A percentile compares a stretch with the other conserved stretches of the same genome.
These are phyloP conservation scores for Drosophila eohydei DNA, from an alignment of 2,888 invertebrate genomes.

Conservation along the genomic window DNA sequence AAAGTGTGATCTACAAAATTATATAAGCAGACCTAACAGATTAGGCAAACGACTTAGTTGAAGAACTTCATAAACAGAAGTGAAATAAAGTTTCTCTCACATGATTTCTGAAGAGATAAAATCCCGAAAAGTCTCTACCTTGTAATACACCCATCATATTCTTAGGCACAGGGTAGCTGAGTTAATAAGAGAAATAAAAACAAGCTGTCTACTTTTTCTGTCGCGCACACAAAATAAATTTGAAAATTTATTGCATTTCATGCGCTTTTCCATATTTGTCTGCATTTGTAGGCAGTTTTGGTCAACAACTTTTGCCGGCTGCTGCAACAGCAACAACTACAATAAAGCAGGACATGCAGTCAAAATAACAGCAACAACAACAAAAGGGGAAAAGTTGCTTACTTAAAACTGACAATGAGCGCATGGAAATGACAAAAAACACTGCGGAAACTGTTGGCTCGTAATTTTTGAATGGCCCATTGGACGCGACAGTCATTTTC, in stretches of 20 bases:
- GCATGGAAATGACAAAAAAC: conserved; percentile 79
- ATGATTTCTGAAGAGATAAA: neutral
- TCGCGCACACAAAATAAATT: conserved; percentile 67
- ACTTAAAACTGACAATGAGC: conserved; percentile 79
- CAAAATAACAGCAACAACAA: conserved; percentile 12
- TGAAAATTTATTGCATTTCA: conserved; percentile 80
- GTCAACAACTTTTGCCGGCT: conserved; percentile 69
- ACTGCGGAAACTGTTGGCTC: conserved; percentile 77
- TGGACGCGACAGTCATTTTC: conserved; percentile 63
- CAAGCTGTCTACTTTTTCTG: conserved; percentile 21
- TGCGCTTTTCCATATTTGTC: conserved; percentile 72
- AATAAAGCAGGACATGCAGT: conserved; percentile 32
- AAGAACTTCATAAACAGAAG: neutral
- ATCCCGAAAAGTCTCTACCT: neutral
- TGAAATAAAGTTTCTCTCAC: neutral
- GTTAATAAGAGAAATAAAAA: conserved; percentile 18
- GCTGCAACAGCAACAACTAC: conserved; percentile 32
- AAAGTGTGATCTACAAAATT: neutral
- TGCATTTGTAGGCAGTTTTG: conserved; percentile 76
- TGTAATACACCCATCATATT: neutral
- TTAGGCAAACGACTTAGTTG: neutral
- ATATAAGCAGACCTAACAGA: neutral
- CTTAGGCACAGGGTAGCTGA: conserved; percentile 10
- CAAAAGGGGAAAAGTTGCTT: conserved; percentile 66
- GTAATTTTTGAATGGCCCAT: conserved; percentile 76